Percentiles rank a stretch among this genome's conserved stretches.
Evolutionary conservation across 2,797 vertebrate species (phyloP).

Genomic region (Pseudochromis fuscus): DNA sequence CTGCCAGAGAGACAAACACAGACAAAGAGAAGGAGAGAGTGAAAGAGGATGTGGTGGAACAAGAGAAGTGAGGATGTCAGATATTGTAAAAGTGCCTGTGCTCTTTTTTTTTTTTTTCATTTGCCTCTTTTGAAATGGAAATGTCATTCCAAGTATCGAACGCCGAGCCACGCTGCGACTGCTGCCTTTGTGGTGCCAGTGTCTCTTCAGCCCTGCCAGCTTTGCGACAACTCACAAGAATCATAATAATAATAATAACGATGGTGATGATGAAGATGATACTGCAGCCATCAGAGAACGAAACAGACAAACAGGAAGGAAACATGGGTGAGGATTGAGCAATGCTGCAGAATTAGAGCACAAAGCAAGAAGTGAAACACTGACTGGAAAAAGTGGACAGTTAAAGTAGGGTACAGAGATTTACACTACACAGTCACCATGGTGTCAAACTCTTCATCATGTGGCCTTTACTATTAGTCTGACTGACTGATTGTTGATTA

Average conservation of each 20-base stretch:
- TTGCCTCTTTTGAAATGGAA: conserved; percentile 60
- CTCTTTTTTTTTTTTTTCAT: conserved; percentile 51
- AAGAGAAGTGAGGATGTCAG: conserved; percentile 39
- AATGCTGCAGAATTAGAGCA: conserved; percentile 37
- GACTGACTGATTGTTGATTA: background rate
- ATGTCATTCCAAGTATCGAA: conserved; percentile 39
- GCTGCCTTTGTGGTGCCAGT: conserved; percentile 32
- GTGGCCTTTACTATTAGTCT: background rate
- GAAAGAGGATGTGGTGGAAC: conserved; percentile 59
- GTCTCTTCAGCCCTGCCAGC: conserved; percentile 30
- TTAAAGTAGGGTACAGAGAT: background rate
- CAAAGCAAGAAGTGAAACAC: conserved; percentile 54
- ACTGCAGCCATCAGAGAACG: conserved; percentile 10
- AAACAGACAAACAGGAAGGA: conserved; percentile 61
- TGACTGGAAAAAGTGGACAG: background rate
- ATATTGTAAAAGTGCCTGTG: conserved; percentile 19
- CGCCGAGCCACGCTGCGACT: conserved; percentile 8
- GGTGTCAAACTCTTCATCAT: background rate
- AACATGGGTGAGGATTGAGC: conserved; percentile 25
- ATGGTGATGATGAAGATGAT: too few species aligned
- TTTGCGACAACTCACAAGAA: conserved; percentile 7
- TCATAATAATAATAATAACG: conserved; percentile 22
- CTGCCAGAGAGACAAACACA: background rate
- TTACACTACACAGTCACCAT: background rate
- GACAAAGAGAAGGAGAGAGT: background rate